Base-by-base conservation (phyloP, 2,888 invertebrate genomes). In the Caenorhabditis wallacei region DNA sequence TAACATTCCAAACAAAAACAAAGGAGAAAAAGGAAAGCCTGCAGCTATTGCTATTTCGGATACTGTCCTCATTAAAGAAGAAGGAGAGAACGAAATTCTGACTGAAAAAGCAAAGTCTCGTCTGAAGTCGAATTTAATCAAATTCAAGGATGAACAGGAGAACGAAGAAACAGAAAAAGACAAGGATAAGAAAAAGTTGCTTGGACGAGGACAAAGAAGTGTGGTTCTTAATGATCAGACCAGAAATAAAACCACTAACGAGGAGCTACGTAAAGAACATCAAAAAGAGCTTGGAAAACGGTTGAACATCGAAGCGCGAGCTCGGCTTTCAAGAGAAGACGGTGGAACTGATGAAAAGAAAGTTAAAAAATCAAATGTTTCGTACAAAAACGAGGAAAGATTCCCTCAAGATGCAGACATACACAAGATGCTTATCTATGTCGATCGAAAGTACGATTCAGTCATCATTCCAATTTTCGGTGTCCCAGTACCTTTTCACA, bases 381-480 rank as follows among this genome's bases (percentile, higher is more conserved):
- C 98, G 0, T 99, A 99, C 92, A 98, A 97, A 92, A 95, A 95
- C 89, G 94, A 95, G 71, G 95, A 95, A 89, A 96, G 97, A 92
- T 95, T 99, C 95, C 98, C 99, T 0, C 94, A 95, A 68, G 98
- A 96, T 66, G 98, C 97, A 1, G 98, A 99, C 93, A 95, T 99
- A 0, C 95, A 95, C 89, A 96, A 97, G 87, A 93, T 98, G 2
- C 97, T 97, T 93, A 94, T 99, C 84, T 98, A 95, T 94, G 98
- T 99, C 95, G 97, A 98, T 93, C 95, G 95, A 89, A 97, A 97
- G 93, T 97, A 97, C 92, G 99, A 99, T 93, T 97, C 98, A 0
- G 95, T 99, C 8, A 90, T 99, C 86, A 93, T 99, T 91, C 99
- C 99, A 1, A 95, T 99, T 88, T 98, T 96, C 94, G 98, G 98